phyloP scores from a whole-genome alignment of 2,797 vertebrate genomes.

The Benthosema pterotum region DNA sequence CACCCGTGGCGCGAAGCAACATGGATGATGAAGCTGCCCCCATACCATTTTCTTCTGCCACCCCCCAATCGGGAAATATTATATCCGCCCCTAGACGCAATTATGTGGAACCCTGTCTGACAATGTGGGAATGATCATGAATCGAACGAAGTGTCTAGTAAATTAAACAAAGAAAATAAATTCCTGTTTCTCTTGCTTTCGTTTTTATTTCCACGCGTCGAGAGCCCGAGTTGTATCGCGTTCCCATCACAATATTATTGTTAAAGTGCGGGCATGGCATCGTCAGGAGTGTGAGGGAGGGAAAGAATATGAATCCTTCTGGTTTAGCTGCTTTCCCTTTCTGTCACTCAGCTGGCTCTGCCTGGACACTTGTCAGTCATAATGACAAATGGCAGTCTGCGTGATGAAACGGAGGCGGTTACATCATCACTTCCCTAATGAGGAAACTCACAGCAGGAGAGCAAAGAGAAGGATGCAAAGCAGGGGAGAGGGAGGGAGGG shows the following conservation, averaged over 20 bases:
- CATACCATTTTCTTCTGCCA: no score
- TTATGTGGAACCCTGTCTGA: conserved; percentile 12
- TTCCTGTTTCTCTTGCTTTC: not conserved
- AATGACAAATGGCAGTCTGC: conserved; percentile 72
- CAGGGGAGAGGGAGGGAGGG: conserved; percentile 36
- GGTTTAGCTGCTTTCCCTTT: conserved; percentile 33
- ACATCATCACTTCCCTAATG: conserved; percentile 77
- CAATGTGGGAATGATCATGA: conserved; percentile 31
- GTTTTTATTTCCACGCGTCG: not conserved
- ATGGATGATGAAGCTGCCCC: no score
- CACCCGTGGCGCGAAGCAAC: no score
- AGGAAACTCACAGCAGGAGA: conserved; percentile 71
- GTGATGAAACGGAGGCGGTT: conserved; percentile 70
- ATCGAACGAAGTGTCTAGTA: not conserved
- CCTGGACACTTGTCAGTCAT: conserved; percentile 71
- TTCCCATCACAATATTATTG: not conserved
- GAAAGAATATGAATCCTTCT: conserved; percentile 15
- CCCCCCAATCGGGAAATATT: no score
- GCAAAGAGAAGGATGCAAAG: not conserved
- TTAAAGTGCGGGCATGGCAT: not conserved
- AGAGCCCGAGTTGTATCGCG: not conserved
- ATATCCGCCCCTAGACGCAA: no score
- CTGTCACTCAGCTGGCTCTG: conserved; percentile 48
- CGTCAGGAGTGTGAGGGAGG: conserved; percentile 7
- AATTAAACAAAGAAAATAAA: not conserved